Conservation (phyloP, 1,140 invertebrate genomes). For the Leptoteleia sp. region DNA sequence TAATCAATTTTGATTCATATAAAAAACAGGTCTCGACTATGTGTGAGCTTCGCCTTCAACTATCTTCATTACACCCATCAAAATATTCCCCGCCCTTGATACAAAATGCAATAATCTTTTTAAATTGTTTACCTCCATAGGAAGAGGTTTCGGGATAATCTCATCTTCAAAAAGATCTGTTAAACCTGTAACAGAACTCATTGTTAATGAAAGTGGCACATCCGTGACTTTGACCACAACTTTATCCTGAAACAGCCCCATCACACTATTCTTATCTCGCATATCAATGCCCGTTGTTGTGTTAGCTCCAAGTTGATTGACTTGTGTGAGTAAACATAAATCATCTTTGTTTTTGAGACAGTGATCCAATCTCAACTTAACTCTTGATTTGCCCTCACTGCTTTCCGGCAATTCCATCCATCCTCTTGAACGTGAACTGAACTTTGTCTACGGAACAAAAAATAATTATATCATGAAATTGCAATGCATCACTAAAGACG, state of each 20-base stretch:
- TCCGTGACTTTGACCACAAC: slow-evolving; percentile 86
- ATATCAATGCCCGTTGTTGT: slow-evolving; percentile 65
- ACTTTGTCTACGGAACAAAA: slow-evolving; percentile 84
- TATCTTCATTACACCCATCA: too few relatives aligned
- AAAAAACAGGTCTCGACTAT: too few relatives aligned
- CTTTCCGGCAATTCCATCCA: slow-evolving; percentile 85
- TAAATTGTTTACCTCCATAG: slow-evolving; percentile 83
- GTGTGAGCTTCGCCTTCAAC: too few relatives aligned
- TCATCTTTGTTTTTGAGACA: slow-evolving; percentile 79
- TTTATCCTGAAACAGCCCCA: slow-evolving; percentile 75
- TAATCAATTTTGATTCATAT: too few relatives aligned
- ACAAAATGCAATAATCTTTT: too few relatives aligned
- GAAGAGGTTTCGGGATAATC: slow-evolving; percentile 88
- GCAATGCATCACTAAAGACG: neutral
- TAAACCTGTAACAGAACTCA: slow-evolving; percentile 90
- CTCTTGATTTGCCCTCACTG: slow-evolving; percentile 80
- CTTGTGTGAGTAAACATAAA: slow-evolving; percentile 76
- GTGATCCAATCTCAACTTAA: slow-evolving; percentile 85
- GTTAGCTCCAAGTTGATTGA: slow-evolving; percentile 57
- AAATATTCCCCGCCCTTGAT: too few relatives aligned
- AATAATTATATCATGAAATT: slow-evolving; percentile 33
- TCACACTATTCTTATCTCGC: slow-evolving; percentile 72
- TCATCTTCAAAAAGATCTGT: slow-evolving; percentile 93
- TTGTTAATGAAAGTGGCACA: slow-evolving; percentile 86
- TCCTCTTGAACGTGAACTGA: slow-evolving; percentile 86